Conservation (phyloP, 2,797 vertebrate genomes). For the Phylloscopus collybita region DNA sequence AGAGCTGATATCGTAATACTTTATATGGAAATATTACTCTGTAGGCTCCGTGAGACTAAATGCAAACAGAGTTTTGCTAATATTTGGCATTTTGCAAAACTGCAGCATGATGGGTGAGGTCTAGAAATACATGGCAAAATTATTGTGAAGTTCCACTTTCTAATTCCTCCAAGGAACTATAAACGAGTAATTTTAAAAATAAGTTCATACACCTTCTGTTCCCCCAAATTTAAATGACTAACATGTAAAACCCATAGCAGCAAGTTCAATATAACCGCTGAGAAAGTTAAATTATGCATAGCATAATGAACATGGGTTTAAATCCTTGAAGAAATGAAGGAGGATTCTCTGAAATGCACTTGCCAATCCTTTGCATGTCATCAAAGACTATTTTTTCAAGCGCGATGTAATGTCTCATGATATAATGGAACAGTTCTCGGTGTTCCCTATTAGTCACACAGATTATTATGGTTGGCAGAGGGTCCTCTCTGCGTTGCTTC, state of each 20-base stretch:
- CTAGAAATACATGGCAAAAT: conserved; percentile 60
- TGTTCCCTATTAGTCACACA: conserved; percentile 44
- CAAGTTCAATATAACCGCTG: background rate
- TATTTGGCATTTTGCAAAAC: conserved; percentile 17
- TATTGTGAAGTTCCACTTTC: background rate
- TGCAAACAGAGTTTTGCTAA: conserved; percentile 1
- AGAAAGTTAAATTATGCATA: conserved; percentile 51
- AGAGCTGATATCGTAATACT: background rate
- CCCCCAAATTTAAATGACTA: background rate
- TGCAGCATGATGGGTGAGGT: conserved; percentile 5
- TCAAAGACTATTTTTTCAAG: conserved; percentile 49
- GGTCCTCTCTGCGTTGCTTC: background rate
- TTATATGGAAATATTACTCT: conserved; percentile 35
- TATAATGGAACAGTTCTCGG: conserved; percentile 32
- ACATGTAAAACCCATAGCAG: conserved; percentile 8
- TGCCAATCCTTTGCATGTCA: conserved; percentile 11
- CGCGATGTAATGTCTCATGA: conserved; percentile 53
- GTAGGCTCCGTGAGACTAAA: conserved; percentile 30
- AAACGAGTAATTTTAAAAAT: conserved; percentile 50
- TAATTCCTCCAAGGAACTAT: conserved; percentile 50
- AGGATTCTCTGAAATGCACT: conserved; percentile 52
- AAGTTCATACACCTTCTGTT: conserved; percentile 13
- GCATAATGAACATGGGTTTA: conserved; percentile 33
- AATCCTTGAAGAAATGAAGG: conserved; percentile 65
- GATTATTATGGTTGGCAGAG: conserved; percentile 53